A percentile compares a stretch with the other conserved stretches of the same genome.
These are phyloP conservation scores for Cybosia mesomella DNA, from an alignment of 2,888 invertebrate species.

Conservation along the genomic window DNA sequence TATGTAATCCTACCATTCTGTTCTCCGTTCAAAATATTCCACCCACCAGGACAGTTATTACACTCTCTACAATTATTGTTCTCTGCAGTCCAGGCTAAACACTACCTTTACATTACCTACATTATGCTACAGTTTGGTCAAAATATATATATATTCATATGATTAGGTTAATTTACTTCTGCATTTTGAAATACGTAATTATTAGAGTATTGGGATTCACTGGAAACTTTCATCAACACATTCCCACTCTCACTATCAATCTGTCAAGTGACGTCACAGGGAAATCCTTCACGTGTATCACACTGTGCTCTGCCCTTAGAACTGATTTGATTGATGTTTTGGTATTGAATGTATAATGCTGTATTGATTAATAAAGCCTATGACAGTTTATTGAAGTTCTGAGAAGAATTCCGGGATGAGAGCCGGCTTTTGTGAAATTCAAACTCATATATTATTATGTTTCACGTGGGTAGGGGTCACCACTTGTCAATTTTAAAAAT, in stretches of 20 bases:
- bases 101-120: too few relatives aligned
- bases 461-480: too few relatives aligned
- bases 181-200: not conserved
- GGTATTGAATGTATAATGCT: constrained; percentile 41
- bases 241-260: constrained; percentile 26
- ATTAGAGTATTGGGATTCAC: not conserved
- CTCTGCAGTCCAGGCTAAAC: too few relatives aligned
- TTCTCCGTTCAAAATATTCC: too few relatives aligned
- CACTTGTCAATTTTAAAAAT: too few relatives aligned
- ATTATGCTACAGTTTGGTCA: too few relatives aligned
- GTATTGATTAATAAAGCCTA: constrained; percentile 42
- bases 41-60: too few relatives aligned
- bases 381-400: constrained; percentile 26
- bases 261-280: constrained; percentile 34
- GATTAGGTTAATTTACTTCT: not conserved
- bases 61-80: too few relatives aligned
- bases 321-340: constrained; percentile 55
- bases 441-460: not conserved
- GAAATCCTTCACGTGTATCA: constrained; percentile 36
- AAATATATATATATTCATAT: not conserved
- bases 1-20: too few relatives aligned
- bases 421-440: not conserved
- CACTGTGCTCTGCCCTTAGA: constrained; percentile 38
- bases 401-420: not conserved
- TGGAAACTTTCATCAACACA: constrained; percentile 12